These are phyloP conservation scores for Silurus asotus DNA, from an alignment of 2,113 vertebrate genomes.

Conservation along the genomic window DNA sequence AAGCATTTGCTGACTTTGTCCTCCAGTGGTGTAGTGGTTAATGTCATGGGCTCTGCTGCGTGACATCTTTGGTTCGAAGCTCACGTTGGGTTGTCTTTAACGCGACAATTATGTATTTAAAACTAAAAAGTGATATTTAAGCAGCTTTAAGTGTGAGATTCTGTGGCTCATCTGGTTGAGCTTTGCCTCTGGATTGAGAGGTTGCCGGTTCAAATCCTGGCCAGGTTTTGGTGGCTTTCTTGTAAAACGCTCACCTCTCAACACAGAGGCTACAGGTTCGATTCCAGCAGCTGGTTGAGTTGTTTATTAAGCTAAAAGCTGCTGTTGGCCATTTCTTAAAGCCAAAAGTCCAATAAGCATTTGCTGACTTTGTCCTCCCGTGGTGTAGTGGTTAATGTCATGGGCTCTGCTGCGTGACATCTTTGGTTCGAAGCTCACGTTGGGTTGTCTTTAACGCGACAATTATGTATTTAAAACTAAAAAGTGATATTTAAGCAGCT, in stretches of 20 bases:
- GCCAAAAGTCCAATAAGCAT: neutral
- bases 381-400: neutral
- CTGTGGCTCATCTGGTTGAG: neutral
- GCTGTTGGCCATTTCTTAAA: too few relatives aligned
- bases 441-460: neutral
- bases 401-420: neutral
- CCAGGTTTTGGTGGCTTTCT: neutral
- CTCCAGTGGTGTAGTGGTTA: neutral
- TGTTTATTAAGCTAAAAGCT: neutral
- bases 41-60: neutral
- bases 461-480: neutral
- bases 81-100: neutral
- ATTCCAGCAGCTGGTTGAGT: neutral
- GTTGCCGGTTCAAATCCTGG: neutral
- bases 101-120: neutral
- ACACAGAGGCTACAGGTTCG: neutral
- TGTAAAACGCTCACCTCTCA: neutral
- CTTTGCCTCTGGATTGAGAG: neutral
- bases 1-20: neutral
- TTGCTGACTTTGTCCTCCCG: fast-evolving
- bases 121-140: neutral
- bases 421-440: neutral
- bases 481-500: neutral
- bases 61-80: neutral
- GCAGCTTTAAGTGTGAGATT: neutral